phyloP scores from a whole-genome alignment of 2,797 vertebrate genomes.

The Smutsia temminckii region DNA sequence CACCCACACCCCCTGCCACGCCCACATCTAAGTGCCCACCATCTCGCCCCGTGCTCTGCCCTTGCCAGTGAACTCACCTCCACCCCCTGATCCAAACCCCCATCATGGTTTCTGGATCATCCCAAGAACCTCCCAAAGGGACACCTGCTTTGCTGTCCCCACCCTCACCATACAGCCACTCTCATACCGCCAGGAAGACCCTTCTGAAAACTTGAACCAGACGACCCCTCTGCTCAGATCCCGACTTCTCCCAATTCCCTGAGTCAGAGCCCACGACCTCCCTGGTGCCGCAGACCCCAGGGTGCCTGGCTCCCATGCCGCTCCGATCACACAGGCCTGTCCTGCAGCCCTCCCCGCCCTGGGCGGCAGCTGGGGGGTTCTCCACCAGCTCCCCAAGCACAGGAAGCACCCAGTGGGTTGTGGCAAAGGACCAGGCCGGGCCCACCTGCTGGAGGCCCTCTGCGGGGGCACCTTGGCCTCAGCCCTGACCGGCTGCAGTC shows the following conservation, averaged over 20 bases:
- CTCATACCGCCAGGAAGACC: not conserved
- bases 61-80: not conserved
- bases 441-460: not conserved
- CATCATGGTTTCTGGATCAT: not conserved
- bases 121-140: not conserved
- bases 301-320: not conserved
- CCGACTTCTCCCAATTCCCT: not conserved
- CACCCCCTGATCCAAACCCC: not conserved
- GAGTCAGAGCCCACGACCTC: not conserved
- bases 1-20: no score
- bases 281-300: accelerated
- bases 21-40: no score
- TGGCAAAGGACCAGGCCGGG: not conserved
- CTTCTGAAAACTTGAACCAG: not conserved
- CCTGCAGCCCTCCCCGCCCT: not conserved
- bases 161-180: not conserved
- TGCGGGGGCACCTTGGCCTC: not conserved
- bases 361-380: not conserved
- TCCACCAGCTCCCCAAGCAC: not conserved
- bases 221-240: not conserved
- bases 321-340: not conserved
- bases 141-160: no score
- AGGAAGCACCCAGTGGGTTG: not conserved
- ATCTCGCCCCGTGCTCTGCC: not conserved
- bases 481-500: no score